Conservation (phyloP, 2,797 vertebrate genomes). For the Acrossocheilus fasciatus region DNA sequence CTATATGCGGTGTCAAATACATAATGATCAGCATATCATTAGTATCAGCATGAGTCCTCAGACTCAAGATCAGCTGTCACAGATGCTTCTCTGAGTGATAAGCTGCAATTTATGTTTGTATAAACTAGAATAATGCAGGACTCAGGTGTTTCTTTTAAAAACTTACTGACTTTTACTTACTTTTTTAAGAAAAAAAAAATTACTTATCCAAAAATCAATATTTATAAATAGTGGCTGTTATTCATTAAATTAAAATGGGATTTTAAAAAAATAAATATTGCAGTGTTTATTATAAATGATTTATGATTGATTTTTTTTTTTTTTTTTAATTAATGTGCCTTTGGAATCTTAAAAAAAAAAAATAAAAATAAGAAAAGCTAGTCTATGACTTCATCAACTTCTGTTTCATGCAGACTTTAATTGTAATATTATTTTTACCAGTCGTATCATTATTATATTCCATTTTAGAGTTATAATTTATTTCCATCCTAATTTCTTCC, state of each 20-base stretch:
- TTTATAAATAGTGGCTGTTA: neutral
- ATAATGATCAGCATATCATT: conserved; percentile 33
- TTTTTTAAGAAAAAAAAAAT: neutral
- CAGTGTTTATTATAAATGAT: neutral
- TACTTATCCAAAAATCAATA: neutral
- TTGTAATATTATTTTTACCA: neutral
- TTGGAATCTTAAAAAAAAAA: neutral
- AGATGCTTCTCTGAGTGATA: neutral
- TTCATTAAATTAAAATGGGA: neutral
- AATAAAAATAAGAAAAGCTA: neutral
- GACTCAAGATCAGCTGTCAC: conserved; percentile 15
- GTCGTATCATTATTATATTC: neutral
- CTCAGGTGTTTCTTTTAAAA: neutral
- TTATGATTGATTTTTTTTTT: neutral
- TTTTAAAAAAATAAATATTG: no score
- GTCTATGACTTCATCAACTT: neutral
- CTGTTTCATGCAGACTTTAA: neutral
- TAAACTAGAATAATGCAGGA: neutral
- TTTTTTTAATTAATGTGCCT: neutral
- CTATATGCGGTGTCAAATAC: conserved; percentile 27
- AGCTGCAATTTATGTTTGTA: neutral
- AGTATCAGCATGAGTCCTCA: conserved; percentile 5
- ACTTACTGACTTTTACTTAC: neutral
- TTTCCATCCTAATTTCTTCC: neutral
- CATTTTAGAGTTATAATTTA: neutral